Evolutionary conservation across 2,888 invertebrate species (phyloP), one percentile per base, ranked within the genome.

Genomic region (Drosophila dives): DNA sequence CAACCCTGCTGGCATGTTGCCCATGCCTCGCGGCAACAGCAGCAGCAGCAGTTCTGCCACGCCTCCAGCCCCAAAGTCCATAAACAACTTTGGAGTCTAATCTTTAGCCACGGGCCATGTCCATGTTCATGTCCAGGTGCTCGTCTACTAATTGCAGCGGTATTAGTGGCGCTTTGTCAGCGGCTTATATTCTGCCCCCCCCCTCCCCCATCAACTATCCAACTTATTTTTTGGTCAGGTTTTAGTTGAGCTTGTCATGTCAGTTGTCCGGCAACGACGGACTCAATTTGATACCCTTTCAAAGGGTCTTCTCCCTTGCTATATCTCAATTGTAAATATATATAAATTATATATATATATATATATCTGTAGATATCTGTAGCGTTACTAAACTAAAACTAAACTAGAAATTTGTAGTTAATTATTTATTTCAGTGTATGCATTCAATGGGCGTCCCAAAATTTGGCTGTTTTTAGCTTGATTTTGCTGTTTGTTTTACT

Each of bases 131-230:
- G 20, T 61, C 59, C 81, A 81, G 85, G 85, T 85, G 86, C 89
- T 75, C 82, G 79, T 87, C 68, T 76, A 83, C 85, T 86, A 86
- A 86, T 86, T 86, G 85, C 84, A 88, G 70, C 81, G 90, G 85
- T 86, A 86, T 86, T 86, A 86, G 85, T 83, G 58, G 60, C 69
- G 90, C 90, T 89, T 88, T 85, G 90, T 85, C 90, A 83, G 77
- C 89, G 83, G 88, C 85, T 86, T 89, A 90, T 62, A 74, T 66
- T 48, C 53, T 32, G 4, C 11, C 45, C 11, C 2, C 20, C 11
- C 32, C 6, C 3, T 17, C 12, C 6, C 32, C 6, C 6, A 5
- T 6, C 29, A 26, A 26, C 26, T 26, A 6, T 2, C 11, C 2
- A 17, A 17, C 12, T 26, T 29, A 17, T 56, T 51, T 32, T 33